Conservation (phyloP, 2,113 vertebrate genomes). For the Myotis lucifugus region DNA sequence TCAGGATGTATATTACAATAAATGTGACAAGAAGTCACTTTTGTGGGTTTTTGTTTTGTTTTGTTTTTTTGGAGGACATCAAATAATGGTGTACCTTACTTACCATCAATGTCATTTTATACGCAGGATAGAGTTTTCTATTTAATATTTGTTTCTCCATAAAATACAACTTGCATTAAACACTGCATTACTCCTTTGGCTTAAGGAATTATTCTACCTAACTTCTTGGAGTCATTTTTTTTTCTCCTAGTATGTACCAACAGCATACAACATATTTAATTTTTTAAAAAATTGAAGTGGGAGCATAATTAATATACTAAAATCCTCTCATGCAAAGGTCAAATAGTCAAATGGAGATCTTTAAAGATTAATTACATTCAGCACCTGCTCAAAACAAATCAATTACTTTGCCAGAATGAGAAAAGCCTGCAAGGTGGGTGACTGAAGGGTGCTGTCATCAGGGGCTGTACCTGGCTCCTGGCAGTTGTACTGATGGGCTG, state of each 20-base stretch:
- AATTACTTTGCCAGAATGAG: neutral
- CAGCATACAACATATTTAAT: neutral
- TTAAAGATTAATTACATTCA: conserved; percentile 17
- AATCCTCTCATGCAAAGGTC: neutral
- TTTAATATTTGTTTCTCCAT: neutral
- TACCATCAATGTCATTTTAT: neutral
- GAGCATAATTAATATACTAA: neutral
- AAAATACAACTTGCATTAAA: neutral
- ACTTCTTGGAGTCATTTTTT: neutral
- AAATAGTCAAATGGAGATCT: neutral
- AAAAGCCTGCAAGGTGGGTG: neutral
- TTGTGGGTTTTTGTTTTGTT: neutral
- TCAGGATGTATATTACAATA: neutral
- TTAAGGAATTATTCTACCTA: neutral
- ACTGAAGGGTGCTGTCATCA: accelerated
- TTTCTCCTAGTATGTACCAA: neutral
- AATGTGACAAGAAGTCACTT: neutral
- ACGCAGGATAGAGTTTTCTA: neutral
- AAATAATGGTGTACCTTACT: neutral
- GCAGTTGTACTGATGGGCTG: accelerated
- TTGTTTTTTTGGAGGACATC: neutral
- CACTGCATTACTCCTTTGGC: neutral
- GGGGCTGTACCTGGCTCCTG: accelerated
- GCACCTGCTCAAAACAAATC: neutral
- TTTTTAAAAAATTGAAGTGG: neutral